These are phyloP conservation scores for Blastobasis adustella DNA, from an alignment of 2,888 invertebrate genomes.

Conservation along the genomic window DNA sequence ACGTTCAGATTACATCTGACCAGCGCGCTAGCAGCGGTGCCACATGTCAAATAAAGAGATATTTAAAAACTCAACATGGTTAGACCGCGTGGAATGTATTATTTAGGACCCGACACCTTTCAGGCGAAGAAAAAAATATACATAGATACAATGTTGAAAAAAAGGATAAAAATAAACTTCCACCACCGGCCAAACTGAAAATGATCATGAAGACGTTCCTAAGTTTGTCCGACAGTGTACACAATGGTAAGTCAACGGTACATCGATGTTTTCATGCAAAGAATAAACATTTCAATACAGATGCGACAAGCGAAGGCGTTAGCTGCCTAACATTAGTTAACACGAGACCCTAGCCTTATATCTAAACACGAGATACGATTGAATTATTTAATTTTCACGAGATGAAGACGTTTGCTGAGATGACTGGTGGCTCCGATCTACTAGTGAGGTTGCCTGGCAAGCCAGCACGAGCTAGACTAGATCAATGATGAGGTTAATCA, in stretches of 20 bases:
- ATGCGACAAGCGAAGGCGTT: conserved; percentile 61
- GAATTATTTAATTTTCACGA: conserved; percentile 23
- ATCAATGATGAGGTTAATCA: no score
- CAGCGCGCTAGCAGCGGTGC: conserved; percentile 17
- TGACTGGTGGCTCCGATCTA: no score
- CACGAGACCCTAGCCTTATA: conserved; percentile 65
- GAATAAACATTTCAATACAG: conserved; percentile 37
- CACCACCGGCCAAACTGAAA: conserved; percentile 18
- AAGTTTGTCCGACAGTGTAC: not conserved
- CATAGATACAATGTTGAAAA: conserved; percentile 27
- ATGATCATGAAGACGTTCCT: conserved; percentile 6
- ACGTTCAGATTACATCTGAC: conserved; percentile 64
- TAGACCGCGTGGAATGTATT: conserved; percentile 71
- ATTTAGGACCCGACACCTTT: conserved; percentile 68
- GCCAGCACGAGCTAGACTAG: no score
- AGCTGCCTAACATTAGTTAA: conserved; percentile 68
- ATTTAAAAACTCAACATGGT: conserved; percentile 61
- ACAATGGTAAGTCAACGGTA: conserved; percentile 19
- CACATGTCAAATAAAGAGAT: conserved; percentile 18
- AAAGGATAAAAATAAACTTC: conserved; percentile 4
- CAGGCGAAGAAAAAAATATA: conserved; percentile 58
- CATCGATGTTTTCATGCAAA: conserved; percentile 30
- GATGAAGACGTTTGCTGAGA: no score
- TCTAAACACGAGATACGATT: conserved; percentile 54
- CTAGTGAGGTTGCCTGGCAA: no score